phyloP scores from a whole-genome alignment of 2,113 vertebrate genomes.

The Stigmatopora argus region DNA sequence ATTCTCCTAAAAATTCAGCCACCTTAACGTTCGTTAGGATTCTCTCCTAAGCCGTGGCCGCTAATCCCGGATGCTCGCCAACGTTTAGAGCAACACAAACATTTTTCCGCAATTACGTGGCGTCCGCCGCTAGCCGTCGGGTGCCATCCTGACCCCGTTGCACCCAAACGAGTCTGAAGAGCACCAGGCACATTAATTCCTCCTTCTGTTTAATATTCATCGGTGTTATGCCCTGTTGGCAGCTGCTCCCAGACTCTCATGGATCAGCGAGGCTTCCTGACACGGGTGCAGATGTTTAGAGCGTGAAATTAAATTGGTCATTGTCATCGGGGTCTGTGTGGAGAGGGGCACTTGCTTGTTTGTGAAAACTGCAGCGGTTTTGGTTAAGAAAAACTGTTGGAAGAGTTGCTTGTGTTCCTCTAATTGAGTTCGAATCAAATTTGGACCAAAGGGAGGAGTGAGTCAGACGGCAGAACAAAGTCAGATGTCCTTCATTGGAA shows the following conservation, averaged over 20 bases:
- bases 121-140: slow-evolving; percentile 33
- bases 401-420: slow-evolving; percentile 65
- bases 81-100: slow-evolving; percentile 23
- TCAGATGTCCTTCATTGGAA: slow-evolving; percentile 44
- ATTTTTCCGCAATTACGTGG: slow-evolving; percentile 18
- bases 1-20: slow-evolving; percentile 46
- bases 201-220: slow-evolving; percentile 64
- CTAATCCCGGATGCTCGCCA: slow-evolving; percentile 1
- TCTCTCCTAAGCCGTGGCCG: not conserved
- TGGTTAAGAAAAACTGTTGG: slow-evolving; percentile 17
- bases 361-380: slow-evolving; percentile 5
- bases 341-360: slow-evolving; percentile 1
- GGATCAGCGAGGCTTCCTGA: slow-evolving; percentile 62
- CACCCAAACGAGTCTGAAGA: slow-evolving; percentile 48
- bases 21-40: slow-evolving; percentile 48
- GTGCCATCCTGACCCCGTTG: slow-evolving; percentile 55
- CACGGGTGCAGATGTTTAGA: slow-evolving; percentile 69
- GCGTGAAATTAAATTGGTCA: slow-evolving; percentile 70
- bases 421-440: slow-evolving; percentile 85
- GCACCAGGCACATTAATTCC: slow-evolving; percentile 58
- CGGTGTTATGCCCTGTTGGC: slow-evolving; percentile 54
- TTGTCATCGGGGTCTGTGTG: slow-evolving; percentile 29
- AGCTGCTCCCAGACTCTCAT: slow-evolving; percentile 54
- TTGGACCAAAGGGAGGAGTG: slow-evolving; percentile 66
- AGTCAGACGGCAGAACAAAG: slow-evolving; percentile 39